Conservation (phyloP, 2,113 vertebrate species). For the Blennius ocellaris region DNA sequence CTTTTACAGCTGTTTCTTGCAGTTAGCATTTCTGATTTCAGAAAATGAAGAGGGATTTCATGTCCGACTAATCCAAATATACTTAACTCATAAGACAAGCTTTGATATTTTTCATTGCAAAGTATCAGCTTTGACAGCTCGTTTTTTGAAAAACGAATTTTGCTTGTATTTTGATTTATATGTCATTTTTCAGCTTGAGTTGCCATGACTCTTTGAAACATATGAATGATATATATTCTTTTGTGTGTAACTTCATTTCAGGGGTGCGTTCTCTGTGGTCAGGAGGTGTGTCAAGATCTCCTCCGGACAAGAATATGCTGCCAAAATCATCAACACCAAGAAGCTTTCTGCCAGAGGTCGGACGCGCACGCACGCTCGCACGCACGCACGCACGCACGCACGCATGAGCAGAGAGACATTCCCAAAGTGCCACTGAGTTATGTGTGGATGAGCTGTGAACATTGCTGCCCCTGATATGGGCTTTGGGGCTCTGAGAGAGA, state of each 20-base stretch:
- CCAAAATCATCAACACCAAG: slow-evolving; percentile 99
- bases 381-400: neutral
- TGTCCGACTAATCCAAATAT: too few species aligned
- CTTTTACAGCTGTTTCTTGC: too few species aligned
- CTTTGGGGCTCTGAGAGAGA: slow-evolving; percentile 20
- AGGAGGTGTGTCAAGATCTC: slow-evolving; percentile 97
- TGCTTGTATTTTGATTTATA: neutral
- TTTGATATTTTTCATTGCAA: too few species aligned
- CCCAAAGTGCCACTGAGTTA: slow-evolving; percentile 33
- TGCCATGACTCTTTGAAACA: neutral
- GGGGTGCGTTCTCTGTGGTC: slow-evolving; percentile 97
- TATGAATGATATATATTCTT: slow-evolving; percentile 13
- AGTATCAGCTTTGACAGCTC: neutral
- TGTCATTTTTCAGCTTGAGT: neutral
- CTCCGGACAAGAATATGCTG: slow-evolving; percentile 95
- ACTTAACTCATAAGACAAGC: too few species aligned
- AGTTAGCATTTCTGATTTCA: too few species aligned
- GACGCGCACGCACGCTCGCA: slow-evolving; percentile 48
- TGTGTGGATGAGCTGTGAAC: slow-evolving; percentile 52
- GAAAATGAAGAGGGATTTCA: too few species aligned
- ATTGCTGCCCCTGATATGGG: slow-evolving; percentile 40
- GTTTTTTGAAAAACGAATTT: neutral
- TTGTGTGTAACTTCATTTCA: slow-evolving; percentile 78
- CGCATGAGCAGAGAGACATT: slow-evolving; percentile 26
- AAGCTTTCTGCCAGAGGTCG: slow-evolving; percentile 98